phyloP scores from a whole-genome alignment of 2,888 invertebrate genomes.

The Hypercompe scribonia region DNA sequence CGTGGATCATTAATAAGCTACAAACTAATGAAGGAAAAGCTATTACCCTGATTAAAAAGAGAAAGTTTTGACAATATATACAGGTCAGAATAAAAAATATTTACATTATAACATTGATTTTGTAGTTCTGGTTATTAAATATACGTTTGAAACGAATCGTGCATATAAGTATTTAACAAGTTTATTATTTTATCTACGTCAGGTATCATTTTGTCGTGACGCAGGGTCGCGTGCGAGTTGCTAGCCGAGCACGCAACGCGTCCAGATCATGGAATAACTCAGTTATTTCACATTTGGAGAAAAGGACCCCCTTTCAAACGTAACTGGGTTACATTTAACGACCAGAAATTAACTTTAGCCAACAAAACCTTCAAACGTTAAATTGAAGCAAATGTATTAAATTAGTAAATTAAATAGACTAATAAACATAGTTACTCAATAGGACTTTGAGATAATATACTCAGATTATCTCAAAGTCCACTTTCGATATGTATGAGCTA shows the following conservation, averaged over 20 bases:
- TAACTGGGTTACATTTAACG: constrained; percentile 34
- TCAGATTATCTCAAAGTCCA: constrained; percentile 18
- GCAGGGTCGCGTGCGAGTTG: constrained; percentile 62
- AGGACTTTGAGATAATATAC: too few species aligned
- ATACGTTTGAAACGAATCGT: constrained; percentile 30
- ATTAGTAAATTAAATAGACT: background rate
- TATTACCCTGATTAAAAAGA: constrained; percentile 19
- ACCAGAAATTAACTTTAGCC: constrained; percentile 18
- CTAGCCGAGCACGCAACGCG: constrained; percentile 65
- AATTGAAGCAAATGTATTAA: background rate
- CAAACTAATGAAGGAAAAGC: constrained; percentile 14
- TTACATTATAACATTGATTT: constrained; percentile 14
- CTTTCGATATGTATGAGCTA: constrained; percentile 29
- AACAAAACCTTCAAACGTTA: background rate
- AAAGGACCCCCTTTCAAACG: constrained; percentile 47
- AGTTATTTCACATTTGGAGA: constrained; percentile 48
- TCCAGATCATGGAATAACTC: constrained; percentile 65
- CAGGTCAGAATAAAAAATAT: constrained; percentile 14
- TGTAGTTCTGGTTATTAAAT: constrained; percentile 13
- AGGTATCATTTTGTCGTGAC: constrained; percentile 54
- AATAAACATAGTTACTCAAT: too few species aligned
- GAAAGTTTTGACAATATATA: constrained; percentile 9
- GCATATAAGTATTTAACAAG: constrained; percentile 45
- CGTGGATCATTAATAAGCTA: constrained; percentile 3
- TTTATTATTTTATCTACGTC: constrained; percentile 53